These are phyloP conservation scores for Poeciliopsis retropinna DNA, from an alignment of 2,113 vertebrate genomes.

Conservation along the genomic window DNA sequence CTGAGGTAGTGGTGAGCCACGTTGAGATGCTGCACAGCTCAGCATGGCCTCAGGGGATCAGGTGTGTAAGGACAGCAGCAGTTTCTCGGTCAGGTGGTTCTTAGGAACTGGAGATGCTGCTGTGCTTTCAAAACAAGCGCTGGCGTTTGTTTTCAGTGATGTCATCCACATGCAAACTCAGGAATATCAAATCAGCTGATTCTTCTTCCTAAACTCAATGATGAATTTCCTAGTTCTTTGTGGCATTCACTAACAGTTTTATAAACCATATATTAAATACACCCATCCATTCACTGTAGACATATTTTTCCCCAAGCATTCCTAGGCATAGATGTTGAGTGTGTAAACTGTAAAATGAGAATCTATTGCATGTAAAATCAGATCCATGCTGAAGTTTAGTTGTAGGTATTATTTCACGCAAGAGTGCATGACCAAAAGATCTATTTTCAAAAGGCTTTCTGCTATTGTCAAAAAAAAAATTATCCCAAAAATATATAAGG, in stretches of 20 bases:
- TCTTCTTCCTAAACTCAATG: too few relatives aligned
- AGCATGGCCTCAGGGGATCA: background rate
- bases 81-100: background rate
- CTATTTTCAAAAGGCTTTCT: background rate
- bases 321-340: background rate
- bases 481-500: background rate
- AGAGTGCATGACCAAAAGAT: background rate
- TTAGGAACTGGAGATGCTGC: background rate
- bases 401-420: background rate
- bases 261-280: too few relatives aligned
- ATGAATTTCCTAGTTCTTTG: too few relatives aligned
- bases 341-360: background rate
- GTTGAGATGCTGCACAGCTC: background rate
- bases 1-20: background rate
- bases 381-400: background rate
- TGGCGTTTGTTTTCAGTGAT: background rate
- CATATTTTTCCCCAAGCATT: too few relatives aligned
- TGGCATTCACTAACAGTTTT: too few relatives aligned
- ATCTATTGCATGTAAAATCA: background rate
- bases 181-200: too few relatives aligned
- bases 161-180: background rate
- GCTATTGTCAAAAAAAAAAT: background rate
- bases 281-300: too few relatives aligned
- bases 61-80: background rate
- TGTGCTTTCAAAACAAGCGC: background rate